Base-by-base conservation (phyloP, 2,797 vertebrate species). In the Peromyscus attwateri region DNA sequence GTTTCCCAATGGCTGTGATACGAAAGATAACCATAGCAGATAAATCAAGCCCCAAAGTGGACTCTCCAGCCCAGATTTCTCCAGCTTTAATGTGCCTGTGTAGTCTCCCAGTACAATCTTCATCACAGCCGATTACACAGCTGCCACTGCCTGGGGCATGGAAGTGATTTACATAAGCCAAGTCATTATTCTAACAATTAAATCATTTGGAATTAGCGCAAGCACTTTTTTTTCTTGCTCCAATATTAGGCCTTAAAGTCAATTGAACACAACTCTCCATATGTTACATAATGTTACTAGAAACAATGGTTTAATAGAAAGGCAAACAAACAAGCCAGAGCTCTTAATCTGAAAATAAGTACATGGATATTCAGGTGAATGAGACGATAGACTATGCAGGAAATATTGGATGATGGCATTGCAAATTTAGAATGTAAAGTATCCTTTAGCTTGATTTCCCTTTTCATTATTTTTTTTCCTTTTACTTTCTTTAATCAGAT, bases 121-220 rank as follows among this genome's bases (percentile, higher is more conserved):
- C 83, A 81, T 81, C 71, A 73, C 0, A 76, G 29, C 17, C 40
- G 49, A 89, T 34, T 92, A 52, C 92, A 66, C 70, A 81, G 25
- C 87, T 87, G 60, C 27, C 55, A 62, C 40, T 92, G 87, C 71
- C 46, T 57, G 88, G 91, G 64, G 23, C 84, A 37, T 27, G 34
- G 11, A 81, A 93, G 62, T 89, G 84, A 79, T 89, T 93, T 79
- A 89, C 37, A 29, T 94, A 93, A 95, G 66, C 34, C 5, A 95
- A 92, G 55, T 85, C 66, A 52, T 96, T 92, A 93, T 73, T 96
- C 60, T 57, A 92, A 46, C 94, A 89, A 73, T 94, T 89, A 85
- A 95, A 90, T 94, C 77, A 92, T n/a, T 64, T 81, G 40, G 62
- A 96, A 95, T 87, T 95, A 91, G 49, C 40, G 52, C 71, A 81